These are phyloP conservation scores for Pimpla rufipes DNA, from an alignment of 2,888 invertebrate species.

Conservation along the genomic window DNA sequence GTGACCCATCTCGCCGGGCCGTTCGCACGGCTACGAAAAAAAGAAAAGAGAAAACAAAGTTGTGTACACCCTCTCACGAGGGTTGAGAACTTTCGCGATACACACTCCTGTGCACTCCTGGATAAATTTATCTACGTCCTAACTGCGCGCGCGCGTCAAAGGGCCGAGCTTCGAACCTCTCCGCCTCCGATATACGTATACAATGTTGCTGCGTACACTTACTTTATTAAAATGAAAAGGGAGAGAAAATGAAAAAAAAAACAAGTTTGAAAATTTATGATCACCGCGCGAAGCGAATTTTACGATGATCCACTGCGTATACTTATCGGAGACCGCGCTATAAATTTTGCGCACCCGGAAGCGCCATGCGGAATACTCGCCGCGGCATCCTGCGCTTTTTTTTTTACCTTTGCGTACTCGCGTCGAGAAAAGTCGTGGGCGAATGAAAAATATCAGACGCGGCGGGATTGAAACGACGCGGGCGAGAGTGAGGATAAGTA, in stretches of 20 bases:
- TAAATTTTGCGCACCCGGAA: conserved; percentile 37
- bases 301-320: conserved; percentile 30
- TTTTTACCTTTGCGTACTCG: not conserved
- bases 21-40: conserved; percentile 31
- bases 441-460: conserved; percentile 29
- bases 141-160: not conserved
- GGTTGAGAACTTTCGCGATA: conserved; percentile 40
- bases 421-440: conserved; percentile 1
- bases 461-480: conserved; percentile 35
- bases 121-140: conserved; percentile 16
- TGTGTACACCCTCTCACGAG: conserved; percentile 26
- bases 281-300: conserved; percentile 17
- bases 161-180: not conserved
- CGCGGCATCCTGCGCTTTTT: conserved; percentile 20
- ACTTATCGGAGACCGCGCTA: not conserved
- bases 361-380: conserved; percentile 9
- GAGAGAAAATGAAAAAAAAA: conserved; percentile 25
- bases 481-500: conserved; percentile 62
- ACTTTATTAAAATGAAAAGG: conserved; percentile 31
- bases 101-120: conserved; percentile 4
- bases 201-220: conserved; percentile 17
- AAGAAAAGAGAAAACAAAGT: conserved; percentile 5
- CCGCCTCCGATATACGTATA: too few species aligned
- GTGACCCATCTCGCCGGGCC: conserved; percentile 70
- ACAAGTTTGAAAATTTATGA: conserved; percentile 40